Percentiles rank a stretch among this genome's conserved stretches.
Conservation (phyloP, 2,888 invertebrate genomes). For the Adelognathus sp. region DNA sequence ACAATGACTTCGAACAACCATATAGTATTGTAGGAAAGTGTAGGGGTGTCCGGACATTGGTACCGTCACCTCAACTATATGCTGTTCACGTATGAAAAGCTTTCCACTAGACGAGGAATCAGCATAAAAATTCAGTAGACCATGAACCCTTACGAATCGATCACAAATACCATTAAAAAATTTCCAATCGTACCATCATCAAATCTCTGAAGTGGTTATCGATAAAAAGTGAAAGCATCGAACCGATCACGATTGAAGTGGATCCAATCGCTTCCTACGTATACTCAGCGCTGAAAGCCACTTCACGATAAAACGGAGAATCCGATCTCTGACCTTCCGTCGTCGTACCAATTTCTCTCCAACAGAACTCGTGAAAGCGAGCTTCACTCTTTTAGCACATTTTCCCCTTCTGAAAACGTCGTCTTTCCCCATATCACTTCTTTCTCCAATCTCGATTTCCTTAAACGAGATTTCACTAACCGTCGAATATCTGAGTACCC, state of each 20-base stretch:
- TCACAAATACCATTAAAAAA: background rate
- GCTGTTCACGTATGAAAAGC: no score
- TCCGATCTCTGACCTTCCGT: background rate
- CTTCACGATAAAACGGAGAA: background rate
- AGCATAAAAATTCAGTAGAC: background rate
- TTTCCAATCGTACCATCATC: background rate
- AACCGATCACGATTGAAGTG: constrained; percentile 20
- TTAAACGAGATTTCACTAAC: background rate
- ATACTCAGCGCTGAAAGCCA: background rate
- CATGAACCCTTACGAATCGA: background rate
- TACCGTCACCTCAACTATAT: no score
- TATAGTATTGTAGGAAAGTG: no score
- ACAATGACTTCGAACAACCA: no score
- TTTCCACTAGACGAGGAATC: no score
- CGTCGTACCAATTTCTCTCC: background rate
- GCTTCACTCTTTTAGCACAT: background rate
- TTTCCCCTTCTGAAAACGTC: background rate
- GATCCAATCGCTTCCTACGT: background rate
- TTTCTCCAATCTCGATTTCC: background rate
- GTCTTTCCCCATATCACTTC: background rate
- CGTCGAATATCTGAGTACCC: background rate
- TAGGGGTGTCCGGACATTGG: no score
- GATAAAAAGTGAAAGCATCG: background rate
- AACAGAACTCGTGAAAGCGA: no score
- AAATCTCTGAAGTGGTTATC: background rate